Conservation (phyloP, 2,797 vertebrate species). For the Saxicola maurus region DNA sequence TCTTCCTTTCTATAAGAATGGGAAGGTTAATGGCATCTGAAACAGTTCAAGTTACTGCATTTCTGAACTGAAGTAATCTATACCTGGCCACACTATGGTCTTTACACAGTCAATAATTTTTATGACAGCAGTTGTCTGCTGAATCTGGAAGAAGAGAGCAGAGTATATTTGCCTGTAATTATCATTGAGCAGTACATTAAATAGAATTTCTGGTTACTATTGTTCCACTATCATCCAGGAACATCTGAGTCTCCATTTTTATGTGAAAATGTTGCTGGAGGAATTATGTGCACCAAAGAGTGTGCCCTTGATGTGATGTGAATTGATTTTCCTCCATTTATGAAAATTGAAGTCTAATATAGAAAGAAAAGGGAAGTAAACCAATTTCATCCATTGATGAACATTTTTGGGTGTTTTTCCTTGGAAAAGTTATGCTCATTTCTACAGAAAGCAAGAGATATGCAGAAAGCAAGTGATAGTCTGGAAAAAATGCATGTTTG, state of each 20-base stretch:
- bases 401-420: not conserved
- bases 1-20: not conserved
- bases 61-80: not conserved
- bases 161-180: not conserved
- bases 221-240: not conserved
- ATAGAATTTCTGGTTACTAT: not conserved
- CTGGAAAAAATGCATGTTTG: fast-evolving
- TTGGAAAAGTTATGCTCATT: not conserved
- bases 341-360: not conserved
- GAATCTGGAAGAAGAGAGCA: not conserved
- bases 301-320: not conserved
- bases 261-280: not conserved
- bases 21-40: not conserved
- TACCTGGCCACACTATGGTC: not conserved
- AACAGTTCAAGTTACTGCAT: not conserved
- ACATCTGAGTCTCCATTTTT: not conserved
- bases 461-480: not conserved
- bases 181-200: not conserved
- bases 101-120: not conserved
- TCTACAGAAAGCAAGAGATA: not conserved
- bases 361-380: not conserved
- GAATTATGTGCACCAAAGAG: not conserved
- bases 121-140: not conserved
- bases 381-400: not conserved
- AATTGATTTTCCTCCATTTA: not conserved